Conservation (phyloP, 2,888 invertebrate genomes). For the Megastigmus dorsalis region DNA sequence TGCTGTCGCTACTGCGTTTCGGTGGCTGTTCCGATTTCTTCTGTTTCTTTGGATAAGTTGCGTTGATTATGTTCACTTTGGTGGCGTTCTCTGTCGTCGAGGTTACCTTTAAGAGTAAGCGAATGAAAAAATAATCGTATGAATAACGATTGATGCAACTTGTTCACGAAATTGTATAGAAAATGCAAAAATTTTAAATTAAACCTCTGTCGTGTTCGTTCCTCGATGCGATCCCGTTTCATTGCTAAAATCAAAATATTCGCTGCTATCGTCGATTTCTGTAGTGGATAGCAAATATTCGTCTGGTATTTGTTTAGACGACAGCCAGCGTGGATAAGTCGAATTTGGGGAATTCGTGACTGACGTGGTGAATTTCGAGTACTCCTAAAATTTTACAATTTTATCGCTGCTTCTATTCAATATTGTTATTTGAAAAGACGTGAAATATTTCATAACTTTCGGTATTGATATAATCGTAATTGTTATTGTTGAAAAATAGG, state of each 20-base stretch:
- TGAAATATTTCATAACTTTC: background rate
- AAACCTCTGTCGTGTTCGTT: slow-evolving; percentile 42
- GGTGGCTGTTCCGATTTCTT: background rate
- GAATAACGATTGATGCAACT: background rate
- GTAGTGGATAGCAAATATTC: slow-evolving; percentile 77
- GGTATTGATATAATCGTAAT: too few relatives aligned
- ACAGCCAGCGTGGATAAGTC: slow-evolving; percentile 74
- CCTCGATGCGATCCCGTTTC: slow-evolving; percentile 45
- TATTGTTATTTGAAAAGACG: background rate
- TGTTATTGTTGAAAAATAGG: too few relatives aligned
- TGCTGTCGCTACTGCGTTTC: background rate
- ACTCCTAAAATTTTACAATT: slow-evolving; percentile 63
- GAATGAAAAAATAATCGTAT: too few relatives aligned
- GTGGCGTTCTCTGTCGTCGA: background rate
- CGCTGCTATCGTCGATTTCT: slow-evolving; percentile 47
- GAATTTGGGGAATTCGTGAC: slow-evolving; percentile 65
- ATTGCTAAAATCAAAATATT: slow-evolving; percentile 50
- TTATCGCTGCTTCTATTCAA: background rate
- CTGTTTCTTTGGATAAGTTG: slow-evolving; percentile 46
- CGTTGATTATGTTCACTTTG: slow-evolving; percentile 46
- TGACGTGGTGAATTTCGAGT: slow-evolving; percentile 64
- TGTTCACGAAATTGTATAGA: too few relatives aligned
- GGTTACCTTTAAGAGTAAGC: slow-evolving; percentile 5
- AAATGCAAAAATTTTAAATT: slow-evolving; percentile 3
- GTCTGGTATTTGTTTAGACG: slow-evolving; percentile 85